Conservation (phyloP, 2,113 vertebrate species). For the Cheilinus undulatus region DNA sequence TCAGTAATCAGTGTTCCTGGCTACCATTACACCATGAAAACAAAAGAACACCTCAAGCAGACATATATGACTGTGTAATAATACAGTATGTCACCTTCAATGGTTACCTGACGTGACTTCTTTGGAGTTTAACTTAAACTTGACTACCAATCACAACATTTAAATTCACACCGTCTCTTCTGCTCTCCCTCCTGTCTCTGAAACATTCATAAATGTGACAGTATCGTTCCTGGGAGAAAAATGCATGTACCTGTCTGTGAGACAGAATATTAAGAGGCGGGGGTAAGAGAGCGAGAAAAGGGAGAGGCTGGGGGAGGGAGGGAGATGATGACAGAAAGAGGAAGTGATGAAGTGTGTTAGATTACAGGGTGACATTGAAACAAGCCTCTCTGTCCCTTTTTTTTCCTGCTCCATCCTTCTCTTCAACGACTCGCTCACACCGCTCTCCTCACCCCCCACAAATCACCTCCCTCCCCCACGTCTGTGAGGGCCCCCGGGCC, state of each 20-base stretch:
- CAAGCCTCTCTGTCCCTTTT: slow-evolving; percentile 40
- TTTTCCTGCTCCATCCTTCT: slow-evolving; percentile 24
- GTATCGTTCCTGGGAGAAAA: slow-evolving; percentile 34
- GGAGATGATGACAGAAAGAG: slow-evolving; percentile 19
- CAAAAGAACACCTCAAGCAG: no score
- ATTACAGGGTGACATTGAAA: slow-evolving; percentile 71
- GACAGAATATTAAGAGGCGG: slow-evolving; percentile 47
- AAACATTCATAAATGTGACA: slow-evolving; percentile 59
- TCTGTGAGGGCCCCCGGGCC: slow-evolving; percentile 14
- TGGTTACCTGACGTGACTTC: not conserved
- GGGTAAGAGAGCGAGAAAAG: slow-evolving; percentile 10
- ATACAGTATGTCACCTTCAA: no score
- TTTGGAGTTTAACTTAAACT: not conserved
- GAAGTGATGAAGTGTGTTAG: slow-evolving; percentile 61
- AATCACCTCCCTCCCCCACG: slow-evolving; percentile 6
- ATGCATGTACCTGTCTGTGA: slow-evolving; percentile 40
- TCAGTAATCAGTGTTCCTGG: no score
- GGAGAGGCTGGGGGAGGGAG: not conserved
- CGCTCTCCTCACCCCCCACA: slow-evolving; percentile 28
- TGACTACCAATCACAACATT: slow-evolving; percentile 22
- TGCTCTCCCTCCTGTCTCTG: slow-evolving; percentile 2
- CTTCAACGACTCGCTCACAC: slow-evolving; percentile 20
- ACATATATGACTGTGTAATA: no score
- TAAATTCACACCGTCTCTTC: slow-evolving; percentile 25
- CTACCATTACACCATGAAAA: no score